Base-by-base conservation (phyloP, 2,888 invertebrate genomes). In the Linnaemya tessellans region DNA sequence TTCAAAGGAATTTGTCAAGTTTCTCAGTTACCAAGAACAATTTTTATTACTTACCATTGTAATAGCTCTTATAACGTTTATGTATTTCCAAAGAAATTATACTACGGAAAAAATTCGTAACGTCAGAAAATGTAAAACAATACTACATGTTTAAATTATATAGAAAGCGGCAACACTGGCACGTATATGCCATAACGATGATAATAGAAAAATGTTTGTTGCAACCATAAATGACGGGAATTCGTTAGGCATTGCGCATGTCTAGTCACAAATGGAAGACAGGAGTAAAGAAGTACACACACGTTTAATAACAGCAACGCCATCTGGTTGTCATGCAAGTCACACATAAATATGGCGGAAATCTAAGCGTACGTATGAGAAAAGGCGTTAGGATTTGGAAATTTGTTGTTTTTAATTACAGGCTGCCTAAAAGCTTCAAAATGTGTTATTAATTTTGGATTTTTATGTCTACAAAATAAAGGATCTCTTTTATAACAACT, bases 311-410 rank as follows among this genome's bases (percentile, higher is more conserved):
- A 84, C 68, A 71, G 25, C 71, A 78, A 77, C 78, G 86, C 86
- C 84, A 86, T 82, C 82, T 87, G 86, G 60, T 80, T 86, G 87
- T 86, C 86, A 86, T 80, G 73, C 77, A 62, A 73, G 56, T 78
- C 68, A 73, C 38, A 43, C 11, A 67, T 56, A 30, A 73, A 70
- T 56, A 15, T 70, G 68, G 56, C 46, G n/a, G 43, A 68, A 60
- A 25, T 62, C 64, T 56, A 11, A 46, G 41, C 51, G 20, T 18
- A 22, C 18, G 25, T 74, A 49, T 56, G 15, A 51, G 73, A 11
- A 65, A 64, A 65, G 70, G 75, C 70, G 65, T 70, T 79, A 60
- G 71, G 13, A 78, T 68, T 84, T 77, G 51, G 51, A 65, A 74
- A 67, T 46, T 38, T 54, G 1, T 46, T 13, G 13, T 18, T 79